Percentiles rank a stretch among this genome's conserved stretches.
Conservation (phyloP, 1,140 invertebrate genomes). For the Euura lappo region DNA sequence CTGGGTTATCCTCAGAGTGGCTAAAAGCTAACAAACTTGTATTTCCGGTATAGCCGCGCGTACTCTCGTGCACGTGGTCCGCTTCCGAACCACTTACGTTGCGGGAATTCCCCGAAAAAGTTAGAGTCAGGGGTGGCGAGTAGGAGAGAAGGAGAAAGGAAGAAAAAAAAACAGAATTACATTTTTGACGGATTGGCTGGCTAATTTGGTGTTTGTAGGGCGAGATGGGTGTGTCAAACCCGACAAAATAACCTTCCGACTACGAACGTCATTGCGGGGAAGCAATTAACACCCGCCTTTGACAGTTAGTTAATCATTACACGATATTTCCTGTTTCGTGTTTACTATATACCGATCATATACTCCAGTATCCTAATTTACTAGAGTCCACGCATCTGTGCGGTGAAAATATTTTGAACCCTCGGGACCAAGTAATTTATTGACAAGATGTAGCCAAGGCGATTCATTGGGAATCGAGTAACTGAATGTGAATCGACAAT, state of each 20-base stretch:
- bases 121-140: no score
- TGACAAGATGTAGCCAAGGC: background rate
- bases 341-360: background rate
- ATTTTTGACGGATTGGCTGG: constrained; percentile 39
- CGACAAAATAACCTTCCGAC: background rate
- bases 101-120: background rate
- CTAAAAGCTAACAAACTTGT: background rate
- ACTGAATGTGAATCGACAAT: no score
- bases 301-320: constrained; percentile 46
- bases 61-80: background rate
- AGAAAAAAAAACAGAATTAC: constrained; percentile 24
- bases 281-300: constrained; percentile 47
- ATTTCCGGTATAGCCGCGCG: background rate
- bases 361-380: no score
- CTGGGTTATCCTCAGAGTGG: constrained; percentile 5
- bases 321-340: constrained; percentile 40
- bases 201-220: constrained; percentile 22
- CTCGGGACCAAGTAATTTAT: background rate
- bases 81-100: constrained; percentile 1
- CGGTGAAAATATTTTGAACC: background rate
- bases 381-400: background rate
- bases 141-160: no score
- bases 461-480: no score
- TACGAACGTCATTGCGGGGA: constrained; percentile 33
- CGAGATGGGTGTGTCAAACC: constrained; percentile 26